Evolutionary conservation across 2,888 invertebrate species (phyloP).

Genomic region (Falcaria lacertinaria): DNA sequence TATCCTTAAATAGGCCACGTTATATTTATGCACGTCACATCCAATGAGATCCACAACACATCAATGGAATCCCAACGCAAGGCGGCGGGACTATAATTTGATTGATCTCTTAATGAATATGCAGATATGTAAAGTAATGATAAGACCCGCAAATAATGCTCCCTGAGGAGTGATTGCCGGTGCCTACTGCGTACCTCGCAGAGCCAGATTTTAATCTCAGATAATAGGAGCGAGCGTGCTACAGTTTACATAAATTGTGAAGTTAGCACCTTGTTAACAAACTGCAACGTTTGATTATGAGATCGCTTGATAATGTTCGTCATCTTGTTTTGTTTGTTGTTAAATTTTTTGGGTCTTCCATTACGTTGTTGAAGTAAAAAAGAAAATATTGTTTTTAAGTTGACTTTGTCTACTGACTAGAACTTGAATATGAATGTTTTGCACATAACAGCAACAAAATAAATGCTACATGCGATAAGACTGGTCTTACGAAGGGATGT

Average conservation of each 20-base stretch:
- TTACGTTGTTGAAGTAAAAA: neutral
- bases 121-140: slow-evolving; percentile 72
- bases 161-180: slow-evolving; percentile 72
- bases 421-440: too few relatives aligned
- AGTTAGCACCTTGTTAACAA: slow-evolving; percentile 78
- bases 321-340: slow-evolving; percentile 27
- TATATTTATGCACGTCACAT: slow-evolving; percentile 18
- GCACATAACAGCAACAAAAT: too few relatives aligned
- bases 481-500: too few relatives aligned
- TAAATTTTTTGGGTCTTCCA: slow-evolving; percentile 11
- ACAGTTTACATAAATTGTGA: slow-evolving; percentile 78
- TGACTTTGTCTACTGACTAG: too few relatives aligned
- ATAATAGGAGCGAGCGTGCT: slow-evolving; percentile 64
- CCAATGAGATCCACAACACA: neutral
- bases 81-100: slow-evolving; percentile 53
- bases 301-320: slow-evolving; percentile 57
- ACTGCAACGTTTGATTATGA: slow-evolving; percentile 71
- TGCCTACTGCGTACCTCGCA: slow-evolving; percentile 54
- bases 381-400: neutral
- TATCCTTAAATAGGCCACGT: slow-evolving; percentile 8
- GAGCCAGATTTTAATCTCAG: slow-evolving; percentile 77
- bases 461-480: too few relatives aligned
- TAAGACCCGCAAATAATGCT: slow-evolving; percentile 69
- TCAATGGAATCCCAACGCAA: slow-evolving; percentile 3
- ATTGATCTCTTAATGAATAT: slow-evolving; percentile 77